Percentiles rank a stretch among this genome's conserved stretches.
These are phyloP conservation scores for Choristoneura fumiferana DNA, from an alignment of 1,140 invertebrate species.

Conservation along the genomic window DNA sequence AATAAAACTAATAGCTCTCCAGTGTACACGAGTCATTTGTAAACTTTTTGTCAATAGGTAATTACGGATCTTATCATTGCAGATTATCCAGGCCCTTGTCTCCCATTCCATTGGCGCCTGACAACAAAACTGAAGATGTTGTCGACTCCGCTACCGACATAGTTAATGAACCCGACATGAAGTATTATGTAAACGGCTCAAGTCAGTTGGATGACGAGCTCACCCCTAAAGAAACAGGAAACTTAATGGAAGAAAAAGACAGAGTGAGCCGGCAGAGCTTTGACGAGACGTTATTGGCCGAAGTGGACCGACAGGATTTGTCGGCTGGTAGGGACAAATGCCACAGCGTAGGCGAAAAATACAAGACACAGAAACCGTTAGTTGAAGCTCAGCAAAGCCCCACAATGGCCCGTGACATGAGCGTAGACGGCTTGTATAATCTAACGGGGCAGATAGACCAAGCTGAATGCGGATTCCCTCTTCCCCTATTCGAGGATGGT, in stretches of 20 bases:
- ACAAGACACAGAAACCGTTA: slow-evolving; percentile 63
- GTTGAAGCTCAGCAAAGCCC: slow-evolving; percentile 70
- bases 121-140: slow-evolving; percentile 52
- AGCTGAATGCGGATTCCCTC: slow-evolving; percentile 91
- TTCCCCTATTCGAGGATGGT: slow-evolving; percentile 94
- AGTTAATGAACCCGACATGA: slow-evolving; percentile 40
- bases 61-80: slow-evolving; percentile 51
- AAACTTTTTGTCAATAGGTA: too few species aligned
- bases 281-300: slow-evolving; percentile 59
- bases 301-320: slow-evolving; percentile 58
- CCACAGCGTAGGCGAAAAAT: slow-evolving; percentile 75
- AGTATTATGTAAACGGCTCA: slow-evolving; percentile 48
- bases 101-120: slow-evolving; percentile 81
- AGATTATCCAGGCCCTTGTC: slow-evolving; percentile 89
- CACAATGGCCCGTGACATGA: slow-evolving; percentile 76
- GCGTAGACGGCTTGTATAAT: slow-evolving; percentile 73
- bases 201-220: slow-evolving; percentile 53
- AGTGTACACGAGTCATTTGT: too few species aligned
- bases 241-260: slow-evolving; percentile 68
- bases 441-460: slow-evolving; percentile 82
- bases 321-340: slow-evolving; percentile 66
- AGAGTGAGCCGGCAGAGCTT: slow-evolving; percentile 68
- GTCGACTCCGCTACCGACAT: slow-evolving; percentile 50
- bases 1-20: too few species aligned
- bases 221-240: slow-evolving; percentile 65